Evolutionary conservation across 2,113 vertebrate genomes (phyloP).

Genomic region (Fukomys damarensis): DNA sequence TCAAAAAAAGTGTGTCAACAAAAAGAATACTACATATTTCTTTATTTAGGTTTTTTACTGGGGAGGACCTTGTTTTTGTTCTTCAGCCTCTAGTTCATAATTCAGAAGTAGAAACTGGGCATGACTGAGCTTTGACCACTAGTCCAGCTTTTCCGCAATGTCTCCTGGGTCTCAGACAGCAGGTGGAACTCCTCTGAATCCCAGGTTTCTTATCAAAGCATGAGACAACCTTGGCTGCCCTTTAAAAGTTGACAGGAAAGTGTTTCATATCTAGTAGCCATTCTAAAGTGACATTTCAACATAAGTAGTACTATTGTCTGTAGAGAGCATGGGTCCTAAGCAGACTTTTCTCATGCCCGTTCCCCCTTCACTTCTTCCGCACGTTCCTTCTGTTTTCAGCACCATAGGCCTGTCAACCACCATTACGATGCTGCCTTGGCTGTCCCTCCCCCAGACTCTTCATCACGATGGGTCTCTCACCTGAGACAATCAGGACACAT

Average conservation of each 20-base stretch:
- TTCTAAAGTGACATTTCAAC: neutral
- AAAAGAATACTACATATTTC: neutral
- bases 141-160: neutral
- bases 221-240: neutral
- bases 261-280: neutral
- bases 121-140: conserved; percentile 23
- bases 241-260: conserved; percentile 26
- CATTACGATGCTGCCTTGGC: neutral
- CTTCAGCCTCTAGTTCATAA: conserved; percentile 21
- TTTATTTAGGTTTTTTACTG: conserved; percentile 46
- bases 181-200: conserved; percentile 41
- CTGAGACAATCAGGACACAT: neutral
- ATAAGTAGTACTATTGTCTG: neutral
- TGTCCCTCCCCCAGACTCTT: neutral
- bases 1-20: conserved; percentile 29
- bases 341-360: neutral
- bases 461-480: neutral
- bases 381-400: accelerated
- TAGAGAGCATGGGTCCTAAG: neutral
- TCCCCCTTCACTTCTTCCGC: neutral
- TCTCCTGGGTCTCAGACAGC: neutral
- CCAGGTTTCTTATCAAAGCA: conserved; percentile 28
- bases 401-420: neutral
- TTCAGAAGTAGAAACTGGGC: neutral
- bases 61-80: neutral